A percentile compares a stretch with the other conserved stretches of the same genome.
Evolutionary conservation across 2,888 invertebrate species (phyloP).

Genomic region (Oxystoma pomonae): DNA sequence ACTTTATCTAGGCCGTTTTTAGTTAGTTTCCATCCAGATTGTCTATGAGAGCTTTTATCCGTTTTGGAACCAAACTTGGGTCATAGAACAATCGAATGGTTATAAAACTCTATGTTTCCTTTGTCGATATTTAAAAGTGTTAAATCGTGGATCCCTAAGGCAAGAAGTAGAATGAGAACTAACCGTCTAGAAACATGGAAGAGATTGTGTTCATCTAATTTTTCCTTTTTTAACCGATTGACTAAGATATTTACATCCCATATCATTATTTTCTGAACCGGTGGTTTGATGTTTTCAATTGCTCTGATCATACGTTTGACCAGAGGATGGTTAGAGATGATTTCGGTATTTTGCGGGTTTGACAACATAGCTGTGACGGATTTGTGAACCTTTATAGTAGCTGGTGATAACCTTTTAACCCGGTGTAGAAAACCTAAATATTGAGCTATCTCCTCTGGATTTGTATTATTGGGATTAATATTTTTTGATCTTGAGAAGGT

Average conservation of each 20-base stretch:
- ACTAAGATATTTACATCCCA: constrained; percentile 14
- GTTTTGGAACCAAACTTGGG: not conserved
- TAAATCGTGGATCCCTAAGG: not conserved
- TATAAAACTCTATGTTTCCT: not conserved
- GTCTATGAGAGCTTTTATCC: not conserved
- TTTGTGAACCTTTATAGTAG: constrained; percentile 16
- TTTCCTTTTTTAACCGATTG: constrained; percentile 5
- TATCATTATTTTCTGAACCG: constrained; percentile 9
- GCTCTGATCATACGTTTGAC: constrained; percentile 23
- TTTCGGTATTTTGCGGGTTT: constrained; percentile 7
- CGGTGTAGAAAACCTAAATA: constrained; percentile 14
- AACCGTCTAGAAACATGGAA: not conserved
- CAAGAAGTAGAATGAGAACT: not conserved
- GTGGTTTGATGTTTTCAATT: constrained; percentile 16
- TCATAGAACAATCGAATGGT: not conserved
- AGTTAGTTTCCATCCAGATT: not conserved
- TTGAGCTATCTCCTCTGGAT: not conserved
- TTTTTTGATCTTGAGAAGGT: not conserved
- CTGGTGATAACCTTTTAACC: constrained; percentile 8
- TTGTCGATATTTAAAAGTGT: not conserved
- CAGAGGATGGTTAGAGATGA: constrained; percentile 12
- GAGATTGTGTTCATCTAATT: constrained; percentile 5
- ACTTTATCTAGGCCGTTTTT: not conserved
- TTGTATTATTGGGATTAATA: not conserved
- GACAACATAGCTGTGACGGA: constrained; percentile 17